These are phyloP conservation scores for Emmelina monodactyla DNA, from an alignment of 2,888 invertebrate species.

Conservation along the genomic window DNA sequence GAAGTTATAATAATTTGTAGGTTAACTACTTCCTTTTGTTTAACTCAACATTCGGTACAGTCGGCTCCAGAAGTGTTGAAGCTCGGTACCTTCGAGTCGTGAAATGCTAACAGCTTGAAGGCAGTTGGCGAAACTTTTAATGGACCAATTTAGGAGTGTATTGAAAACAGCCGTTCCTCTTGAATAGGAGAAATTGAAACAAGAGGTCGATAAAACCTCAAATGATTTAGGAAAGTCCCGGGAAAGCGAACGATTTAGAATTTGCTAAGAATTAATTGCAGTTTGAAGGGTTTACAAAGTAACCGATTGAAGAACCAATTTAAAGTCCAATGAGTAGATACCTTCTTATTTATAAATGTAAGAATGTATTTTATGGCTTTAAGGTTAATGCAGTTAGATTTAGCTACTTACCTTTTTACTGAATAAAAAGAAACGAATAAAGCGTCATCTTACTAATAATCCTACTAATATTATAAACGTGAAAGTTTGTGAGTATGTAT, in stretches of 20 bases:
- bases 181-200: conserved; percentile 19
- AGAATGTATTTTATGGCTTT: not conserved
- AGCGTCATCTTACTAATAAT: no score
- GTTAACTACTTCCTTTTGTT: conserved; percentile 23
- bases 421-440: no score
- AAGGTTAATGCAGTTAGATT: no score
- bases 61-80: no score
- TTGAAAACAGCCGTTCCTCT: conserved; percentile 35
- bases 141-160: conserved; percentile 46
- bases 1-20: conserved; percentile 13
- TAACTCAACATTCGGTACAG: no score
- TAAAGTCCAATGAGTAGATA: conserved; percentile 18
- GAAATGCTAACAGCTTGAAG: conserved; percentile 34
- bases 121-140: conserved; percentile 43
- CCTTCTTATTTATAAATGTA: conserved; percentile 5
- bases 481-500: no score
- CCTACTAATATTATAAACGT: no score
- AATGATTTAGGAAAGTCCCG: conserved; percentile 24
- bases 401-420: no score
- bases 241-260: no score
- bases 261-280: no score
- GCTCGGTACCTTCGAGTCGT: conserved; percentile 20
- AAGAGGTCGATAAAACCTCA: conserved; percentile 19
- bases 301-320: conserved; percentile 20
- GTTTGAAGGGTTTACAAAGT: not conserved